Percentiles rank a stretch among this genome's conserved stretches.
Conservation (phyloP, 2,797 vertebrate genomes). For the Ctenopoma kingsleyae region DNA sequence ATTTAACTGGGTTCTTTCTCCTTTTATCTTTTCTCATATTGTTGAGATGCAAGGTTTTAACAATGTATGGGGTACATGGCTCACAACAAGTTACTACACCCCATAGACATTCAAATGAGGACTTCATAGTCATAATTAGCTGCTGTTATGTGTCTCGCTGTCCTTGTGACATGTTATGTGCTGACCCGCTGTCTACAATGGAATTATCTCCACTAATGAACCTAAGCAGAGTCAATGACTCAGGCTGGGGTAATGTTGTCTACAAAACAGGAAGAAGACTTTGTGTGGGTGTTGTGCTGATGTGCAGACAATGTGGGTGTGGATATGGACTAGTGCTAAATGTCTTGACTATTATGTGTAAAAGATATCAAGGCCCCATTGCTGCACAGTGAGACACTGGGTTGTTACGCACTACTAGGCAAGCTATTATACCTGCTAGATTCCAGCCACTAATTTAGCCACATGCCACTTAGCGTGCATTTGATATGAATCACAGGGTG, state of each 20-base stretch:
- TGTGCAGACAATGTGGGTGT: conserved; percentile 67
- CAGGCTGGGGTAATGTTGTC: conserved; percentile 68
- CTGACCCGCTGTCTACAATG: conserved; percentile 70
- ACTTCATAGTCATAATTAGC: conserved; percentile 72
- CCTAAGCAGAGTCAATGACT: conserved; percentile 78
- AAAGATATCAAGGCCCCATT: conserved; percentile 69
- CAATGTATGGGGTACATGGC: conserved; percentile 33
- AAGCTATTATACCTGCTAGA: conserved; percentile 73
- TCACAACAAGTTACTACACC: conserved; percentile 41
- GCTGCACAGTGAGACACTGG: conserved; percentile 59
- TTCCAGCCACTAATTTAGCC: conserved; percentile 75
- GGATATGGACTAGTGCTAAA: conserved; percentile 53
- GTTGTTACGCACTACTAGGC: conserved; percentile 61
- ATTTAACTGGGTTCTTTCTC: neutral
- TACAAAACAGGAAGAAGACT: conserved; percentile 71
- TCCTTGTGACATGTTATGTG: conserved; percentile 50
- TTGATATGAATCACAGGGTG: conserved; percentile 77
- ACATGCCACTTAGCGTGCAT: conserved; percentile 64
- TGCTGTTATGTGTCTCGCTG: conserved; percentile 54
- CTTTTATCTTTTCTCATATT: conserved; percentile 35
- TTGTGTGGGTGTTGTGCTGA: conserved; percentile 61
- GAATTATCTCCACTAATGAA: conserved; percentile 80
- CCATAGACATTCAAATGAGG: conserved; percentile 61
- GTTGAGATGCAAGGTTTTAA: conserved; percentile 40
- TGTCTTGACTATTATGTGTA: conserved; percentile 60